Percentiles rank a stretch among this genome's conserved stretches.
Evolutionary conservation across 2,113 vertebrate species (phyloP).

Genomic region (Picathartes gymnocephalus): DNA sequence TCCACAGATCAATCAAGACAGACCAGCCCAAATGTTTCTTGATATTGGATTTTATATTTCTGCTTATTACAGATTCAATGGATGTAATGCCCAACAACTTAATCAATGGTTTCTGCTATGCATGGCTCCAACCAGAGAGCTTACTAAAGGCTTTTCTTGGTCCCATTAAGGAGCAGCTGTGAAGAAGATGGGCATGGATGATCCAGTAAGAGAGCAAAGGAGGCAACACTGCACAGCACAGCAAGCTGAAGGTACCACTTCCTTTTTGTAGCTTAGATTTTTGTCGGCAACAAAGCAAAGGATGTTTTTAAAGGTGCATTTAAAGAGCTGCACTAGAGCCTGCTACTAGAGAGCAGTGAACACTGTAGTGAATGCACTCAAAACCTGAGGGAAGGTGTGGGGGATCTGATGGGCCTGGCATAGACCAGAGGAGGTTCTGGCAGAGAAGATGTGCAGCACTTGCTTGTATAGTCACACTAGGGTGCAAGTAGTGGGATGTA

Average conservation of each 20-base stretch:
- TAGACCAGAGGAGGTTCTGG: neutral
- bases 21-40: neutral
- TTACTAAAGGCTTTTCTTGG: neutral
- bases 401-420: neutral
- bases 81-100: neutral
- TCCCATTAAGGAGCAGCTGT: neutral
- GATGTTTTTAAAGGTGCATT: neutral
- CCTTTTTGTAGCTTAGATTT: neutral
- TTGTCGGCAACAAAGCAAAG: neutral
- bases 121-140: neutral
- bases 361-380: neutral
- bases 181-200: neutral
- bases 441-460: neutral
- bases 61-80: neutral
- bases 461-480: neutral
- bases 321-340: neutral
- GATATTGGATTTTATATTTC: neutral
- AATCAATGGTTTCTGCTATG: neutral
- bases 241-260: neutral
- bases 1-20: neutral
- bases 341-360: neutral
- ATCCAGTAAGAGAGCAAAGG: neutral
- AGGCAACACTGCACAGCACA: neutral
- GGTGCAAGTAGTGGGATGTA: neutral
- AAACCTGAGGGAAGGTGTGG: accelerated